A percentile compares a stretch with the other conserved stretches of the same genome.
These are phyloP conservation scores for Electrophaes corylata DNA, from an alignment of 2,888 invertebrate species.

Conservation along the genomic window DNA sequence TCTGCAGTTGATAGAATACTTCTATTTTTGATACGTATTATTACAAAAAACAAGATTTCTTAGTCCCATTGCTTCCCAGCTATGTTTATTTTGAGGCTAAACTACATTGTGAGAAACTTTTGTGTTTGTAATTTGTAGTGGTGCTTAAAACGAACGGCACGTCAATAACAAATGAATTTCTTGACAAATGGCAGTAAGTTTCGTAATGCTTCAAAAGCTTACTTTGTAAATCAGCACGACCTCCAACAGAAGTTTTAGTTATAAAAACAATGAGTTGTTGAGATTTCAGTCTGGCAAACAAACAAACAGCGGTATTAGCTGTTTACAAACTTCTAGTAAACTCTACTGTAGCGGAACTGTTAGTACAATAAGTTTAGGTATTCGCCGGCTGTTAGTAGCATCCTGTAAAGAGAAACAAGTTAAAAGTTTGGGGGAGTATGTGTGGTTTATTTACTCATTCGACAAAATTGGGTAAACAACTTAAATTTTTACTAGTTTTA, in stretches of 20 bases:
- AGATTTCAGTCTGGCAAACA: neutral
- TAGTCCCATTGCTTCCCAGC: too few species aligned
- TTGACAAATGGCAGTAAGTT: too few species aligned
- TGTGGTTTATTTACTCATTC: neutral
- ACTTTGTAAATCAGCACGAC: neutral
- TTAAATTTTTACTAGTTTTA: neutral
- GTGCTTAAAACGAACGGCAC: too few species aligned
- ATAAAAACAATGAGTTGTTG: neutral
- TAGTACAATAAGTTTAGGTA: neutral
- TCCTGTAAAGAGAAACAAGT: neutral
- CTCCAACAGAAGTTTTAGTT: neutral
- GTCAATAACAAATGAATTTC: too few species aligned
- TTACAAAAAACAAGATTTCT: too few species aligned
- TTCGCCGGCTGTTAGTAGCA: neutral
- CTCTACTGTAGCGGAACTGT: neutral
- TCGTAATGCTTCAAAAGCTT: too few species aligned
- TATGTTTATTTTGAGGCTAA: too few species aligned
- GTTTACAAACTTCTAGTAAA: neutral
- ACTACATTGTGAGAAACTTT: too few species aligned
- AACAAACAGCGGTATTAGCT: neutral
- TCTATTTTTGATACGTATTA: too few species aligned
- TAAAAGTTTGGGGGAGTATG: neutral
- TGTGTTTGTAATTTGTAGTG: too few species aligned
- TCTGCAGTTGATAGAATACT: too few species aligned
- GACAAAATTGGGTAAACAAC: neutral